Base-by-base conservation (phyloP, 2,888 invertebrate species). In the Folsomia candida region DNA sequence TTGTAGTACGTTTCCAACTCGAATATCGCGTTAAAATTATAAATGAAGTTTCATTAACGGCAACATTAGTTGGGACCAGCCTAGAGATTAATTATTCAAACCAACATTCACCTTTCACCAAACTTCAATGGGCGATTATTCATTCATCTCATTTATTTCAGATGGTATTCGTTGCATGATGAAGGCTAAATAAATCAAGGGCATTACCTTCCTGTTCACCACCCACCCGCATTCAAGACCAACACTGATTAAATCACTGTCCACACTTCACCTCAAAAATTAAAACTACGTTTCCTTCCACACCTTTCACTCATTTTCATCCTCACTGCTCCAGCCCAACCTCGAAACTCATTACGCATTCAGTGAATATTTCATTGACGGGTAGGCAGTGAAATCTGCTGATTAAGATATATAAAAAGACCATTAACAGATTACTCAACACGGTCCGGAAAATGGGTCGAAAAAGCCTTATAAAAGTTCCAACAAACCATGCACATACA, bases 61-160 rank as follows among this genome's bases (percentile, higher is more conserved):
- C 62, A 62, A 62, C 29, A 64, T 51, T 64, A 51, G 47, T 64
- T 29, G 2, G 27, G 18, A 22, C 51, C 51, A 37, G 14, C 47
- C 59, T 25, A n/a, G 28, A 28, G 58, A 69, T 69, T 70, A 66
- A 70, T 67, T 66, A 70, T 66, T 70, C 67, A 69, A 25, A 25
- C 59, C n/a, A 22, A 20, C 57, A 57, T n/a, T 57, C n/a, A 57
- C 20, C 59, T 24, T 59, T 26, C 27, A 59, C 65, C 59, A 68
- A 69, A 47, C 64, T 51, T 65, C 58, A 54, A 63, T 69, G 54
- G 28, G n/a, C 62, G 57, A 63, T 69, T 64, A 69, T 63, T 69
- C 63, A 63, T 63, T 51, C 24, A 54, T 61, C 47, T 62, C 54
- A 61, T 29, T 59, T 59, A 59, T 9, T 37, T 37, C 37, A 14